Conservation (phyloP, 2,888 invertebrate species). For the Xestia sexstrigata region DNA sequence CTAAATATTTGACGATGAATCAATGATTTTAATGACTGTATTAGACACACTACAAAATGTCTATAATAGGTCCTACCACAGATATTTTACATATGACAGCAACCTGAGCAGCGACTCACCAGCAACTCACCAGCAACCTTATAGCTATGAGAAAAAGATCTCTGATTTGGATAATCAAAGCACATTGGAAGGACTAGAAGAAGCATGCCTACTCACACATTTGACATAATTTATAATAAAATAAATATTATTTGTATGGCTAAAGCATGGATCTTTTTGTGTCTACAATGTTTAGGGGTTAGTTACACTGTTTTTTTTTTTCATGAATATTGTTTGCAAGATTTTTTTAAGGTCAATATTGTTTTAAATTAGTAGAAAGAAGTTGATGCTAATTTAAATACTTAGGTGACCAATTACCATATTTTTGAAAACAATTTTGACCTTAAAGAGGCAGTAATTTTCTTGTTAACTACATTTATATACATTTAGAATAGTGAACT, state of each 20-base stretch:
- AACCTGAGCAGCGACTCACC: not conserved
- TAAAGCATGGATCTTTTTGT: not conserved
- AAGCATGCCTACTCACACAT: constrained; percentile 2
- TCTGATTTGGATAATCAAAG: not conserved
- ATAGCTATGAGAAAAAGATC: not conserved
- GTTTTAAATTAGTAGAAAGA: constrained; percentile 23
- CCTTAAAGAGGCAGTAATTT: constrained; percentile 13
- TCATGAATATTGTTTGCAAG: constrained; percentile 19
- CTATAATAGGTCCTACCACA: not conserved
- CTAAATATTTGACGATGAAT: constrained; percentile 35
- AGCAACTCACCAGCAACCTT: too few species aligned
- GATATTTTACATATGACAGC: not conserved
- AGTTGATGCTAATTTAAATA: constrained; percentile 27
- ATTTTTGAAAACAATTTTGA: constrained; percentile 38
- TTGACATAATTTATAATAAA: not conserved
- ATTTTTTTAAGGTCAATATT: constrained; percentile 38
- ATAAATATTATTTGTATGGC: not conserved
- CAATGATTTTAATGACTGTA: constrained; percentile 29
- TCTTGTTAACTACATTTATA: constrained; percentile 45
- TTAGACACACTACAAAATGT: not conserved
- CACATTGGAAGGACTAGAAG: not conserved
- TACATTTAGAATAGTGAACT: constrained; percentile 39
- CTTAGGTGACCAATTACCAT: constrained; percentile 29
- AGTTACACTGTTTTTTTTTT: constrained; percentile 14
- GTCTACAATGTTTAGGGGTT: constrained; percentile 13